Evolutionary conservation across 64 coral and sea anemone species (phyloP).

Genomic region (Montipora cactus): DNA sequence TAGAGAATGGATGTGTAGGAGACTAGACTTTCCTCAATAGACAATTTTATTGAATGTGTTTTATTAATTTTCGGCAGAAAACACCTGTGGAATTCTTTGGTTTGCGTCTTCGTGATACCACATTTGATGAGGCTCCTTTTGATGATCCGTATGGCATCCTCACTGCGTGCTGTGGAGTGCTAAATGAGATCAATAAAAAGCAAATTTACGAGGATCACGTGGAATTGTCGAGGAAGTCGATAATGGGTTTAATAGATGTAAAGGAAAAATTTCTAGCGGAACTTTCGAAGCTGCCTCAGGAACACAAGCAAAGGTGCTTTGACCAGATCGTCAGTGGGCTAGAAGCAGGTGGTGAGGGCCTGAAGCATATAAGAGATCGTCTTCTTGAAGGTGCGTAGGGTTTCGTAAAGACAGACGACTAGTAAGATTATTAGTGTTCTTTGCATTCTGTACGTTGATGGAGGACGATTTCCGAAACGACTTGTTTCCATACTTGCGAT

Average conservation of each 20-base stretch:
- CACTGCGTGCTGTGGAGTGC: background rate
- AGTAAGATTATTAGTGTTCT: too few species aligned
- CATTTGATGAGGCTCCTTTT: background rate
- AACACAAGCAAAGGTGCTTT: slow-evolving; percentile 13
- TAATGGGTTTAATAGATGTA: background rate
- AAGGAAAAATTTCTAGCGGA: background rate
- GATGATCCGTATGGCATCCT: background rate
- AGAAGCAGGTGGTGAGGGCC: background rate
- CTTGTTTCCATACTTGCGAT: too few species aligned
- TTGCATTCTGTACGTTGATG: too few species aligned
- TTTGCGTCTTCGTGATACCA: background rate
- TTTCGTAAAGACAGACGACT: too few species aligned
- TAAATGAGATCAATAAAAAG: background rate
- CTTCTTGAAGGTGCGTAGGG: background rate
- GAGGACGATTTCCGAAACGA: too few species aligned
- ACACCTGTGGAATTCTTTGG: slow-evolving; percentile 38
- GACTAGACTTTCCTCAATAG: too few species aligned
- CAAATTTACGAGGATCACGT: background rate
- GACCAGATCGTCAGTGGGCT: background rate
- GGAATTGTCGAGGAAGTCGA: background rate
- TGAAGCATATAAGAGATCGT: background rate
- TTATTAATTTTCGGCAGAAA: background rate
- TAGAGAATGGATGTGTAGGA: too few species aligned
- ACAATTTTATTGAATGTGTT: background rate
- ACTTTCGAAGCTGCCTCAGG: background rate